Evolutionary conservation across 2,888 invertebrate genomes (phyloP).

Genomic region (Pyrocoelia pectoralis): DNA sequence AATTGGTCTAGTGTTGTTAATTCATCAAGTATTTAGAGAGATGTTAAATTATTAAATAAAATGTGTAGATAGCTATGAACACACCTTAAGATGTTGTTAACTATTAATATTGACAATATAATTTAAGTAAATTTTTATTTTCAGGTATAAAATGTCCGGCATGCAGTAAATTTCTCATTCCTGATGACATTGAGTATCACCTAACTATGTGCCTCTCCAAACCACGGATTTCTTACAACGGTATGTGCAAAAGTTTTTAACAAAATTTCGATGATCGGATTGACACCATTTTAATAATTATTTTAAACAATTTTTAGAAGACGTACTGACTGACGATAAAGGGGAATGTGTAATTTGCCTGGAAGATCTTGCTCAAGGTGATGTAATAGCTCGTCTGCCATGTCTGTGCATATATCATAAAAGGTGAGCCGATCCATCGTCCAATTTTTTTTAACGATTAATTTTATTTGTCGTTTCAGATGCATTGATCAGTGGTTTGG

Average conservation of each 20-base stretch:
- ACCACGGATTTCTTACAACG: conserved; percentile 98
- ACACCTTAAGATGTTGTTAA: too few relatives aligned
- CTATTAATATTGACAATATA: too few relatives aligned
- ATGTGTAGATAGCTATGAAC: too few relatives aligned
- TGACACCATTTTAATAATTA: too few relatives aligned
- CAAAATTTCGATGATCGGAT: too few relatives aligned
- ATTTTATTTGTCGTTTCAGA: too few relatives aligned
- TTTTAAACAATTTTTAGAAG: conserved; percentile 76
- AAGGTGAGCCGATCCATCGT: conserved; percentile 74
- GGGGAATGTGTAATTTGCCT: conserved; percentile 99
- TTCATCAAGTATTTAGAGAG: too few relatives aligned
- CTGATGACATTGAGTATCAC: conserved; percentile 99
- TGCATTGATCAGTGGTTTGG: conserved; percentile 99
- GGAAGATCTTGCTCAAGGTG: conserved; percentile 94
- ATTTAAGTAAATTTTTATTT: conserved; percentile 56
- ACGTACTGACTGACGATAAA: conserved; percentile 93
- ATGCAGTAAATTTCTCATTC: conserved; percentile 97
- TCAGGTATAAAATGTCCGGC: conserved; percentile 99
- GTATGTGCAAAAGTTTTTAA: conserved; percentile 68
- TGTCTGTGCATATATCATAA: conserved; percentile 99
- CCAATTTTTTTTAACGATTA: too few relatives aligned
- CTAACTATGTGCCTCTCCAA: conserved; percentile 99
- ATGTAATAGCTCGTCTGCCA: conserved; percentile 97
- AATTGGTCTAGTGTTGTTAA: too few relatives aligned
- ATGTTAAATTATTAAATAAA: too few relatives aligned